Percentiles rank a stretch among this genome's conserved stretches.
Evolutionary conservation across 1,140 invertebrate genomes (phyloP).

Genomic region (Lordiphosa mommai): DNA sequence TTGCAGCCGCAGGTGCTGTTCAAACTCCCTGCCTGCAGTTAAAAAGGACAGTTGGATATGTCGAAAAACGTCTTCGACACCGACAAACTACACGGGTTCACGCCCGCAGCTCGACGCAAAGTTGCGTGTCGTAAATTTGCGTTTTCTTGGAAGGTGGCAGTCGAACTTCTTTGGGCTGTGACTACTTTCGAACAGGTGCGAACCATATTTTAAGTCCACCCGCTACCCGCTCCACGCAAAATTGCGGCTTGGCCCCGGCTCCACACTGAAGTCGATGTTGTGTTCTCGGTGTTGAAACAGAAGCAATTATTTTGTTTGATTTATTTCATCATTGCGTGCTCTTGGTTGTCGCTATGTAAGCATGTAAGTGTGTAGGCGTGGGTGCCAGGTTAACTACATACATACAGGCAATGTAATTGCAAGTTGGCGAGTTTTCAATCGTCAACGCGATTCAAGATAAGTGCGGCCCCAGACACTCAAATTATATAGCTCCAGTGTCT

Average conservation of each 20-base stretch:
- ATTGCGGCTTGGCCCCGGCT: not conserved
- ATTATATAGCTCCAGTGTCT: slow-evolving; percentile 66
- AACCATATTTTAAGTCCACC: slow-evolving; percentile 39
- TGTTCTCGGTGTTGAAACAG: slow-evolving; percentile 61
- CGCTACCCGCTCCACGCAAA: not conserved
- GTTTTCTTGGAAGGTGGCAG: slow-evolving; percentile 36
- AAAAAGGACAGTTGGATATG: slow-evolving; percentile 59
- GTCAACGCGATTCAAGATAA: slow-evolving; percentile 49
- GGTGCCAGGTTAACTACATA: slow-evolving; percentile 13
- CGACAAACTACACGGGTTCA: slow-evolving; percentile 57
- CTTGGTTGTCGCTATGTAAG: not conserved
- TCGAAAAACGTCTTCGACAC: slow-evolving; percentile 44
- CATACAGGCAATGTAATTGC: slow-evolving; percentile 46
- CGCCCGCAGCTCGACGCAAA: slow-evolving; percentile 40
- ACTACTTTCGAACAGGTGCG: slow-evolving; percentile 57
- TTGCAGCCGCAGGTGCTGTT: slow-evolving; percentile 57
- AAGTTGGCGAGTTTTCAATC: slow-evolving; percentile 50
- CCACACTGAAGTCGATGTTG: slow-evolving; percentile 25
- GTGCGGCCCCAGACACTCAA: slow-evolving; percentile 56
- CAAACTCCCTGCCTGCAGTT: slow-evolving; percentile 36
- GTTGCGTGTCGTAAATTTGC: slow-evolving; percentile 70
- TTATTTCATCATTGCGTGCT: slow-evolving; percentile 71
- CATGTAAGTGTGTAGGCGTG: slow-evolving; percentile 18
- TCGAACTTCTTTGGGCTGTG: slow-evolving; percentile 20
- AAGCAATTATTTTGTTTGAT: slow-evolving; percentile 74